Conservation (phyloP, 2,113 vertebrate genomes). For the Rhinogobius similis region DNA sequence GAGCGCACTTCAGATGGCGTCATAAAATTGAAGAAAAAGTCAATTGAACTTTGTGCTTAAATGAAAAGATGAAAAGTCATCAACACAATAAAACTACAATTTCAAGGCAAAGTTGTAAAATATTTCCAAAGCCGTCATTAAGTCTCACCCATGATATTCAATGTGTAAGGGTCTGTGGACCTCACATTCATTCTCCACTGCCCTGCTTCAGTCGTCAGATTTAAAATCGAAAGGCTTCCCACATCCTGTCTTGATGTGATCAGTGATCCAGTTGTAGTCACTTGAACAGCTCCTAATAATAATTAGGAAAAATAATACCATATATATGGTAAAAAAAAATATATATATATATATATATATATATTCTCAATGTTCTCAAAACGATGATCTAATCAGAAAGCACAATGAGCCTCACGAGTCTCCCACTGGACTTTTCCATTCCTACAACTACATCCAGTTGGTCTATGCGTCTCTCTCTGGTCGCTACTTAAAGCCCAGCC, state of each 20-base stretch:
- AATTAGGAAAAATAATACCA: too few relatives aligned
- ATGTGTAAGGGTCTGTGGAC: conserved; percentile 30
- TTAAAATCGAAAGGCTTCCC: conserved; percentile 31
- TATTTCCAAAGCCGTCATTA: too few relatives aligned
- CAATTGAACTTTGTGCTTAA: conserved; percentile 47
- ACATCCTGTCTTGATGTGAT: conserved; percentile 23
- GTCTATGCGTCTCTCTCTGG: too few relatives aligned
- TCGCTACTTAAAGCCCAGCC: too few relatives aligned
- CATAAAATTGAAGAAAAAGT: conserved; percentile 53
- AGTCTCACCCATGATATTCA: conserved; percentile 44
- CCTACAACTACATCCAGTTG: too few relatives aligned
- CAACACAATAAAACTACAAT: not conserved
- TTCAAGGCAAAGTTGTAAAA: not conserved
- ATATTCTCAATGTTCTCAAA: too few relatives aligned
- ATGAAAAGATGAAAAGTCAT: conserved; percentile 5
- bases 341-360: too few relatives aligned
- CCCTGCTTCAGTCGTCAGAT: conserved; percentile 23
- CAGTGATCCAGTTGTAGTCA: conserved; percentile 21
- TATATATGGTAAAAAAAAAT: too few relatives aligned
- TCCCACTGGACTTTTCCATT: too few relatives aligned
- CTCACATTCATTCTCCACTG: conserved; percentile 33
- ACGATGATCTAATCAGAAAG: too few relatives aligned
- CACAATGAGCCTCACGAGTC: too few relatives aligned
- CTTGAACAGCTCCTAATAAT: conserved; percentile 40
- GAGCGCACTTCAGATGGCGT: conserved; percentile 11